Evolutionary conservation across 2,113 vertebrate species (phyloP).

Genomic region (human): GRCh38 chr1:201383501-201384000

Average conservation of each 20-base stretch:
- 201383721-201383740: neutral
- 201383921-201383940: neutral
- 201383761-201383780: neutral
- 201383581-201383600: rapidly evolving
- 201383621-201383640: neutral
- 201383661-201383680: too few relatives aligned
- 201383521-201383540: rapidly evolving
- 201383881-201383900: rapidly evolving
- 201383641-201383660: neutral
- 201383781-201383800: neutral
- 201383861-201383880: neutral
- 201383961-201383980: neutral
- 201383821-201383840: neutral
- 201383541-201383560: neutral
- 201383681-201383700: neutral
- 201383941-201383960: neutral
- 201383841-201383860: rapidly evolving
- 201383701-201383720: neutral
- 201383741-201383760: neutral
- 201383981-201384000: rapidly evolving
- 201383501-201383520: rapidly evolving
- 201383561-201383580: too few relatives aligned
- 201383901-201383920: neutral
- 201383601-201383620: neutral
- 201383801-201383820: too few relatives aligned